Conservation (phyloP, 1,140 invertebrate species). For the Penaeus japonicus region DNA sequence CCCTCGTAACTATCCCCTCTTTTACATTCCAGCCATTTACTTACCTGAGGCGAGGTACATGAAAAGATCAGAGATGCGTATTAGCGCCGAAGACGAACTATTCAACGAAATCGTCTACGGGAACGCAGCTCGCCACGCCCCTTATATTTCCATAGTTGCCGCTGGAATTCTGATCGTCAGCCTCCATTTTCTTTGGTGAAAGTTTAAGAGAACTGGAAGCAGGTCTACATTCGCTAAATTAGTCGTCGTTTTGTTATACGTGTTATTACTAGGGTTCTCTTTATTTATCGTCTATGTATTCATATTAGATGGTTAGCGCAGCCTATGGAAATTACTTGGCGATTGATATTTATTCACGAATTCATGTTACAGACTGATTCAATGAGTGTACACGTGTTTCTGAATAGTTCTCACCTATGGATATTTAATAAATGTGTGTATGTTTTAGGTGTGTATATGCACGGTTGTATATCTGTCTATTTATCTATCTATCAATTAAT, state of each 20-base stretch:
- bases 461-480: too few relatives aligned
- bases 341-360: too few relatives aligned
- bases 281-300: too few relatives aligned
- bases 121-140: not conserved
- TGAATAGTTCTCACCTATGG: too few relatives aligned
- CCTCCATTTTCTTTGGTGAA: conserved; percentile 41
- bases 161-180: conserved; percentile 18
- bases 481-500: too few relatives aligned
- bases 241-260: not conserved
- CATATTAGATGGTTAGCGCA: too few relatives aligned
- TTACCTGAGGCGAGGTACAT: not conserved
- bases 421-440: too few relatives aligned
- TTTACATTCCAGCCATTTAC: conserved; percentile 6
- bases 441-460: too few relatives aligned
- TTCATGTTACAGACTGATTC: too few relatives aligned
- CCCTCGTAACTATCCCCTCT: not conserved
- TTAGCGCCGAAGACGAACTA: conserved; percentile 2
- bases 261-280: too few relatives aligned
- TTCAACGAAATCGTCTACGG: conserved; percentile 30
- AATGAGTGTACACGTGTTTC: too few relatives aligned
- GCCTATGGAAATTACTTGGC: too few relatives aligned
- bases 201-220: not conserved
- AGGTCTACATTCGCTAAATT: not conserved
- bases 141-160: conserved; percentile 6
- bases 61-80: not conserved